These are phyloP conservation scores for Tiphia femorata DNA, from an alignment of 2,888 invertebrate species.

Conservation along the genomic window DNA sequence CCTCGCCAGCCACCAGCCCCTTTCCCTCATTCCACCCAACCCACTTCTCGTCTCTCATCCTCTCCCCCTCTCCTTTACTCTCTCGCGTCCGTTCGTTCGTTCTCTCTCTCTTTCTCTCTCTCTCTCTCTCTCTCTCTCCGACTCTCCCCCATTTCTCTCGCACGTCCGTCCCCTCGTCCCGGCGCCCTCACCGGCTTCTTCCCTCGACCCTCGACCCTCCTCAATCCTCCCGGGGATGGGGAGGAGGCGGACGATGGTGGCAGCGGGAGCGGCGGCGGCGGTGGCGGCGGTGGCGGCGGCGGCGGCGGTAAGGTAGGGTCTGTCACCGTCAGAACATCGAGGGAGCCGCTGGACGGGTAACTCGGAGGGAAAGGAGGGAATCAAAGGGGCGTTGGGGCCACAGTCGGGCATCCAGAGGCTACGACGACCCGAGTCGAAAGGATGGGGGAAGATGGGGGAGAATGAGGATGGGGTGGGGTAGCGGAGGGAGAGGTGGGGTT, in stretches of 20 bases:
- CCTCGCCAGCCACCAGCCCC: constrained; percentile 67
- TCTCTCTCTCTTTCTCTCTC: not conserved
- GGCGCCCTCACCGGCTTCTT: constrained; percentile 8
- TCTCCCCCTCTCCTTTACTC: constrained; percentile 5
- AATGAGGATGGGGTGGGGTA: constrained; percentile 70
- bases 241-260: constrained; percentile 16
- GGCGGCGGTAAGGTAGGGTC: constrained; percentile 63
- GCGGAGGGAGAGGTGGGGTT: constrained; percentile 48
- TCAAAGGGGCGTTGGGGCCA: constrained; percentile 70
- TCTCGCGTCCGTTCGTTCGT: constrained; percentile 4
- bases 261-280: constrained; percentile 31
- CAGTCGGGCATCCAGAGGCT: constrained; percentile 60
- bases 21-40: constrained; percentile 6
- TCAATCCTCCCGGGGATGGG: constrained; percentile 39
- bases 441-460: constrained; percentile 71
- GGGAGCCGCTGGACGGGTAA: constrained; percentile 71
- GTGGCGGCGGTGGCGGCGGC: constrained; percentile 35
- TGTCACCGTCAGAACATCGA: constrained; percentile 69
- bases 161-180: constrained; percentile 19
- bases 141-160: constrained; percentile 51
- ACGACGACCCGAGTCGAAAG: constrained; percentile 64
- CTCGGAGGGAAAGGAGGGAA: constrained; percentile 63
- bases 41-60: not conserved
- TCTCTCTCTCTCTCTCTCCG: constrained; percentile 64
- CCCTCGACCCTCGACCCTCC: constrained; percentile 61